Evolutionary conservation across 2,888 invertebrate genomes (phyloP), one percentile per base, ranked within the genome.

Genomic region (Drosophila trichaetosa): DNA sequence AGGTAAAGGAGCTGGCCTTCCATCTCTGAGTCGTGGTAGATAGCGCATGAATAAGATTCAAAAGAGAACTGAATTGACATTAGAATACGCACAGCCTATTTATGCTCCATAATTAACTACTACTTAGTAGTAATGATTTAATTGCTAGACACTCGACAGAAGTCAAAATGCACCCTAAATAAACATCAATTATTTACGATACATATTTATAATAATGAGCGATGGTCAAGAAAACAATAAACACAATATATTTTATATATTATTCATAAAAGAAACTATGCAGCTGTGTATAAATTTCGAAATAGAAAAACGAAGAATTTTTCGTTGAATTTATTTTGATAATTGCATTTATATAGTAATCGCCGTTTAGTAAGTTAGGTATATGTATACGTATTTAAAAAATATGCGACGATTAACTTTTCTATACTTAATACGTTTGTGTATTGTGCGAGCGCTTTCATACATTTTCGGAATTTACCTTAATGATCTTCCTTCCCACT

Each of bases 401-500:
- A 79, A 87, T 87, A 85, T 88, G 86, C 88, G 83, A 78, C 78
- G 76, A 82, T 88, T 80, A 86, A 88, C 86, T 86, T 60, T 13
- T 61, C 80, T 77, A 74, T 69, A 60, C 58, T 67, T 51, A 59
- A 62, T 66, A 60, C 51, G 8, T 67, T 59, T 51, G n/a, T 27
- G 29, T 52, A 52, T 63, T 62, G 53, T 49, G 82, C 85, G 80
- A 81, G 85, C 87, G 90, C 89, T 90, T 90, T 90, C 90, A 90
- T 87, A 88, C 89, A 90, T 90, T 90, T 90, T 89, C 80, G 85
- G 89, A 87, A 85, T 82, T 79, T 82, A 76, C 29, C 42, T 54
- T 38, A 57, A 60, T 11, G 33, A 52, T 40, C n/a, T 2, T 38
- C 7, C 18, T 60, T 60, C 40, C 51, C 57, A 59, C 46, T 62